A percentile compares a stretch with the other conserved stretches of the same genome.
These are phyloP conservation scores for Sycon ciliatum DNA, from an alignment of 37 sponge, comb jelly and placozoan species.

Conservation along the genomic window DNA sequence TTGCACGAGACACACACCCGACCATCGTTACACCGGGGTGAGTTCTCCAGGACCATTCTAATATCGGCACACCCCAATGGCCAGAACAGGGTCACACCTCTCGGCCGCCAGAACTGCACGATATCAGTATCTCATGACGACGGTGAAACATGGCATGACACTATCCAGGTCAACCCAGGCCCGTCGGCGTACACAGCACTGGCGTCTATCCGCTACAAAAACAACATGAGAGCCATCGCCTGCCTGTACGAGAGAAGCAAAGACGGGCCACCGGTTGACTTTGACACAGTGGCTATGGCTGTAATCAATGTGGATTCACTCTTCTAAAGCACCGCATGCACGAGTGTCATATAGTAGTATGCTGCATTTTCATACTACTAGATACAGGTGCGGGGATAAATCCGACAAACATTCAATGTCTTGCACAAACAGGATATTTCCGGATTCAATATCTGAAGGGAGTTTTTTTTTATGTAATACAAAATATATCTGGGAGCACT, in stretches of 20 bases:
- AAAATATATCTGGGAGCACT: no score
- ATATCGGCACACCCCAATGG: neutral
- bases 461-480: no score
- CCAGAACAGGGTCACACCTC: neutral
- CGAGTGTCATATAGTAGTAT: no score
- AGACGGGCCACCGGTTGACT: neutral
- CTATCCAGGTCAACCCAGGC: neutral
- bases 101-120: neutral
- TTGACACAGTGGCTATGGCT: neutral
- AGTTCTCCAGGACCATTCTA: neutral
- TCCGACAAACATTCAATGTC: no score
- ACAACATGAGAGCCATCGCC: neutral
- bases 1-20: no score
- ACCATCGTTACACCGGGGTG: no score
- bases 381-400: no score
- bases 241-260: neutral
- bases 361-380: no score
- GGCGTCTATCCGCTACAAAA: no score
- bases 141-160: neutral
- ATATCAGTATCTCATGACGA: neutral
- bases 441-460: no score
- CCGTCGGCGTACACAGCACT: neutral
- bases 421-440: no score
- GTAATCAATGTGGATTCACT: neutral
- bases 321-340: no score